Conservation (phyloP, 2,888 invertebrate genomes). For the Agrotis ipsilon region DNA sequence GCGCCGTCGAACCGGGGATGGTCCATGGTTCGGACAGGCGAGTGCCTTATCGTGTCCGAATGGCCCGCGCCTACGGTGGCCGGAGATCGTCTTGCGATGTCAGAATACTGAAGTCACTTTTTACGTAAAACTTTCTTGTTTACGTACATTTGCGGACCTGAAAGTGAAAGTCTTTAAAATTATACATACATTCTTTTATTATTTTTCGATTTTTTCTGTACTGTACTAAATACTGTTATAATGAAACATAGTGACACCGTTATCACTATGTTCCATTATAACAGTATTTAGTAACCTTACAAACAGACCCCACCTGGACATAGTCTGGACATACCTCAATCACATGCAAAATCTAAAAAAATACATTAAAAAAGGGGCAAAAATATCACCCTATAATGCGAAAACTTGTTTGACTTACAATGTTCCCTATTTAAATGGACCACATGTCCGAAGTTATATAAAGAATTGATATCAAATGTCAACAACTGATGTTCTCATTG, state of each 20-base stretch:
- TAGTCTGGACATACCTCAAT: neutral
- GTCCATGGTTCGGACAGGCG: no score
- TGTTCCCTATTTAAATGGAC: conserved; percentile 9
- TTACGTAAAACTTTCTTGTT: neutral
- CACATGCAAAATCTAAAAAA: neutral
- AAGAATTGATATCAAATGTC: conserved; percentile 77
- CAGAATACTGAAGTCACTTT: neutral
- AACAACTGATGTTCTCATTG: conserved; percentile 79
- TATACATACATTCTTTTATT: no score
- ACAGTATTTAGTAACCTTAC: neutral
- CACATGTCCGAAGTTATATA: conserved; percentile 65
- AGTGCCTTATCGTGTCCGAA: no score
- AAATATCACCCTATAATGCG: neutral
- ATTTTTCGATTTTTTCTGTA: neutral
- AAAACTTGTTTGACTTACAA: conserved; percentile 25
- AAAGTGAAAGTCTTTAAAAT: no score
- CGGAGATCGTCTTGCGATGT: no score
- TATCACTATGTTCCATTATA: no score
- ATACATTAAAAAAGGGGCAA: neutral
- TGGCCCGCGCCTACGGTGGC: no score
- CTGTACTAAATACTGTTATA: no score
- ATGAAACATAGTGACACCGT: no score
- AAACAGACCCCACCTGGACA: neutral
- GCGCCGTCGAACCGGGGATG: no score
- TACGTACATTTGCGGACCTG: neutral